Evolutionary conservation across 2,797 vertebrate species (phyloP).

Genomic region (Lagorchestes hirsutus): DNA sequence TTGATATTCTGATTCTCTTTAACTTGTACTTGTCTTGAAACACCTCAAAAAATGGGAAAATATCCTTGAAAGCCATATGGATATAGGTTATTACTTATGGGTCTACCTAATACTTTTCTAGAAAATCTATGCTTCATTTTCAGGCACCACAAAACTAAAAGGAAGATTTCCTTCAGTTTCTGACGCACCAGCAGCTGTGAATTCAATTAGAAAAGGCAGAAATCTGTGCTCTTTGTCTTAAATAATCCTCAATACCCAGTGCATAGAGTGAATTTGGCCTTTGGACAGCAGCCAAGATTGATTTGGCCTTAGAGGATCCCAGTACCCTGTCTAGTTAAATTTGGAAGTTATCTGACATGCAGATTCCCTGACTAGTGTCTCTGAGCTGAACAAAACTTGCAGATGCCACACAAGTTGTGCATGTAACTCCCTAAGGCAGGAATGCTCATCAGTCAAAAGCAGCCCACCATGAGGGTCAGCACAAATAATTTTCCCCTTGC

Average conservation of each 20-base stretch:
- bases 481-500: background rate
- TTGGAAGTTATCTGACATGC: constrained; percentile 27
- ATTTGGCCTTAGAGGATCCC: constrained; percentile 10
- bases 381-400: constrained; percentile 23
- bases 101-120: background rate
- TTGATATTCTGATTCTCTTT: background rate
- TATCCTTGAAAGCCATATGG: background rate
- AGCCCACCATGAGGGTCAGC: background rate
- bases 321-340: constrained; percentile 19
- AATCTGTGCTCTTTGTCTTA: background rate
- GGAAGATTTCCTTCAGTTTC: background rate
- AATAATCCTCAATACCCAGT: background rate
- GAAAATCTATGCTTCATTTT: background rate
- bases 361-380: constrained; percentile 4
- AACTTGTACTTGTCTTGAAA: background rate
- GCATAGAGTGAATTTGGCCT: background rate
- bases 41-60: background rate
- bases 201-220: constrained; percentile 26
- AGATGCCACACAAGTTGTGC: constrained; percentile 39
- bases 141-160: background rate
- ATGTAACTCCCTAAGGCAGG: constrained; percentile 21
- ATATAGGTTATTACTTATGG: background rate
- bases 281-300: constrained; percentile 30
- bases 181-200: constrained; percentile 21
- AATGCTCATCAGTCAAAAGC: constrained; percentile 52